Evolutionary conservation across 2,113 vertebrate species (phyloP).

Genomic region (Suncus etruscus): DNA sequence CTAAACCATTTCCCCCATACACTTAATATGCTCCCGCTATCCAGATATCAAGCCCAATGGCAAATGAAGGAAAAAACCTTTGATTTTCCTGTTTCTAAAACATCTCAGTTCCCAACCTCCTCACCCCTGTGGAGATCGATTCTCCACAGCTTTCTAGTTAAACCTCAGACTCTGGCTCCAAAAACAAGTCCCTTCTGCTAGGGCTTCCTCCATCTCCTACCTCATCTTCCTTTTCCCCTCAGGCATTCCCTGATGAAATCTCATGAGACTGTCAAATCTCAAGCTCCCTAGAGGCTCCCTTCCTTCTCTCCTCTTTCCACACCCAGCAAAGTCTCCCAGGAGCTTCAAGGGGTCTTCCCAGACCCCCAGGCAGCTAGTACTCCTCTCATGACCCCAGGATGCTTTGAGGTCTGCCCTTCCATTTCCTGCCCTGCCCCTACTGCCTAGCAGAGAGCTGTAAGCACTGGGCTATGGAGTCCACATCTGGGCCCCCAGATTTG

Average conservation of each 20-base stretch:
- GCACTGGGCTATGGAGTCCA: background rate
- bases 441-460: no score
- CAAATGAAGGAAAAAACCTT: conserved; percentile 24
- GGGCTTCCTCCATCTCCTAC: background rate
- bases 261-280: background rate
- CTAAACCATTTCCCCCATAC: conserved; percentile 31
- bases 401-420: background rate
- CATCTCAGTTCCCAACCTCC: background rate
- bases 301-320: background rate
- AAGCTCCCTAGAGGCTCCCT: background rate
- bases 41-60: background rate
- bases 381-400: background rate
- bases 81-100: background rate
- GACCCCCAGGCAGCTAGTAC: background rate
- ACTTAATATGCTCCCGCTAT: background rate
- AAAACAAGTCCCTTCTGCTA: background rate
- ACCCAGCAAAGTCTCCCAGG: background rate
- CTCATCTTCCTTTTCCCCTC: background rate
- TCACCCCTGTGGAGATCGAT: no score
- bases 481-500: background rate
- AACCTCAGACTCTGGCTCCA: background rate
- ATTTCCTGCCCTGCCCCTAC: background rate
- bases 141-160: background rate
- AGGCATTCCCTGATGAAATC: background rate
- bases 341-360: background rate